phyloP scores from a whole-genome alignment of 2,888 invertebrate genomes.

The Drosophila lacicola region DNA sequence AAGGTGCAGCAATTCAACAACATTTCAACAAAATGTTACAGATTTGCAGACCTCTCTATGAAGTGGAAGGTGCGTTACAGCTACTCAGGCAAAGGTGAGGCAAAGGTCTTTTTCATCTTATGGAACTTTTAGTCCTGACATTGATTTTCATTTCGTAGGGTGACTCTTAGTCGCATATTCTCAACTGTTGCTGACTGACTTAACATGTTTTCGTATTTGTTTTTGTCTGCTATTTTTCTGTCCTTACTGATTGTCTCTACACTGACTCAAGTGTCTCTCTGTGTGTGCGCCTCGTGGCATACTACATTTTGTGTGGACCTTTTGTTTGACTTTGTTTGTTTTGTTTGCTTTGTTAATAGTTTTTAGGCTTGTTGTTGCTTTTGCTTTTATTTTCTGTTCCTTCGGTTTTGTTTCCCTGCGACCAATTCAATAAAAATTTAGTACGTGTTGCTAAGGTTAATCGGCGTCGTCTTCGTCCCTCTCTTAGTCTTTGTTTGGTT shows the following conservation, averaged over 20 bases:
- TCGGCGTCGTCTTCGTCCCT: constrained; percentile 17
- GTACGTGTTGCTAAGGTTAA: constrained; percentile 64
- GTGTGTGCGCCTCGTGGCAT: constrained; percentile 10
- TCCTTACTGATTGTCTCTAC: constrained; percentile 2
- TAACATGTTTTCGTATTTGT: background rate
- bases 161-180: background rate
- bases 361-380: constrained; percentile 23
- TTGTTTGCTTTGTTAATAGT: constrained; percentile 67
- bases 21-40: constrained; percentile 28
- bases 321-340: constrained; percentile 42
- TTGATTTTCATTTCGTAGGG: background rate
- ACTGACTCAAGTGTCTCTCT: constrained; percentile 1
- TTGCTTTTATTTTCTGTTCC: constrained; percentile 7
- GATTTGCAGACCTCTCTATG: constrained; percentile 22
- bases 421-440: constrained; percentile 62
- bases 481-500: constrained; percentile 8
- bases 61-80: background rate
- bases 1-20: constrained; percentile 21
- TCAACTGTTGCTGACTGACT: background rate
- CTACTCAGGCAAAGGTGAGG: background rate
- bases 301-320: constrained; percentile 37
- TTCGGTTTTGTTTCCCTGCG: constrained; percentile 27
- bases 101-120: background rate
- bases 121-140: background rate
- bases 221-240: constrained; percentile 4